Evolutionary conservation across 1,140 invertebrate species (phyloP).

Genomic region (Lepidotrigona ventralis): DNA sequence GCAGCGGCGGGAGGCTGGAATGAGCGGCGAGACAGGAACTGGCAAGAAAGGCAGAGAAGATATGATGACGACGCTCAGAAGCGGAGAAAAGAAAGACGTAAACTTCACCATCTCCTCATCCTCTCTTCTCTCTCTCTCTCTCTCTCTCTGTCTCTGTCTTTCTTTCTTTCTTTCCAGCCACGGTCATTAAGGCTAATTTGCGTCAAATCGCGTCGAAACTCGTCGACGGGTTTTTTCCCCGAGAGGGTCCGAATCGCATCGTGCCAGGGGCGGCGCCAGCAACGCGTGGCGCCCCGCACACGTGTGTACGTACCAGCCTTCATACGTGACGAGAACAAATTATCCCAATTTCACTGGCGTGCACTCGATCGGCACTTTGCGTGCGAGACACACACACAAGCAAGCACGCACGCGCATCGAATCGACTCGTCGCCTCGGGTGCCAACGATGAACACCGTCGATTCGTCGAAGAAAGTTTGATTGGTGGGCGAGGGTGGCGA

Average conservation of each 20-base stretch:
- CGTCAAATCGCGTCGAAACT: slow-evolving; percentile 72
- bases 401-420: not conserved
- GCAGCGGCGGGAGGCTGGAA: slow-evolving; percentile 2
- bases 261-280: slow-evolving; percentile 50
- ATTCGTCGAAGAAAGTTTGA: slow-evolving; percentile 22
- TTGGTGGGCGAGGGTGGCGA: not conserved
- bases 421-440: slow-evolving; percentile 12
- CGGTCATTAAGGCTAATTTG: slow-evolving; percentile 75
- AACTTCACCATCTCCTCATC: not conserved
- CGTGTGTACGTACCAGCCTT: slow-evolving; percentile 55
- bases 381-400: not conserved
- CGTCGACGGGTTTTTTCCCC: slow-evolving; percentile 51
- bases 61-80: slow-evolving; percentile 28
- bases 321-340: slow-evolving; percentile 62
- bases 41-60: slow-evolving; percentile 48
- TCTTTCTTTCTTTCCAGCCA: slow-evolving; percentile 39
- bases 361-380: slow-evolving; percentile 33
- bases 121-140: not conserved
- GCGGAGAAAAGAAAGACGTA: slow-evolving; percentile 44
- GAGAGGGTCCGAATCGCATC: slow-evolving; percentile 42
- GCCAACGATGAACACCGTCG: not conserved
- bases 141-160: slow-evolving; percentile 7
- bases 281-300: slow-evolving; percentile 34
- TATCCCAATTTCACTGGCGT: slow-evolving; percentile 58
- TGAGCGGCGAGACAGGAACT: slow-evolving; percentile 12